Evolutionary conservation across 2,797 vertebrate genomes (phyloP), one percentile per base, ranked within the genome.

Genomic region (Pangasius djambal): DNA sequence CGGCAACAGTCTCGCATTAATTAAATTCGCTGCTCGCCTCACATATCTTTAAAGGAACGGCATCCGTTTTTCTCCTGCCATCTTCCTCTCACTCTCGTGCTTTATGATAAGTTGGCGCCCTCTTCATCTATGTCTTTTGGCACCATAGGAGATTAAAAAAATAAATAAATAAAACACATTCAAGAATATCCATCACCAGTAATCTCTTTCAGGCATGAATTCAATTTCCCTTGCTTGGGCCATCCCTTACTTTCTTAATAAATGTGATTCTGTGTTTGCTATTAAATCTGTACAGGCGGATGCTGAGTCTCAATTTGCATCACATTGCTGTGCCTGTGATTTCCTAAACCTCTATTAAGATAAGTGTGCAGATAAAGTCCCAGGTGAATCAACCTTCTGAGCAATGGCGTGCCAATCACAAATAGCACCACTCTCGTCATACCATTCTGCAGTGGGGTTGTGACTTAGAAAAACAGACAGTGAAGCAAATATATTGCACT

Each of bases 1-100:
- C 95, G 95, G 95, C 94, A 95, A 94, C 94, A 95, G 94, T 93
- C 95, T 95, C 93, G 94, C 94, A 95, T 93, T 96, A 97, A 97
- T 97, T 97, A 97, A 97, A 96, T 97, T 96, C 95, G 94, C 94
- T 91, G 94, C 89, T 90, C 92, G 89, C 89, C 88, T 85, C 87
- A 90, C 95, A 96, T 94, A 94, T 94, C 93, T 96, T 94, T 94
- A 92, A 92, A 92, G 92, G 83, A 92, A 93, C 92, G 95, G 94
- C 92, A 15, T 63, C 63, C 25, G 20, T 79, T 85, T 87, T 77
- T 67, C 50, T 74, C 69, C 57, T 57, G 61, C 72, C 8, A 8
- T 48, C 81, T 50, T 75, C 50, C 50, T 86, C 48, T 75, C 52
- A n/a, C 65, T 94, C 92, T 93, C 92, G 91, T 92, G 93, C 90